These are phyloP conservation scores for Hemichromis elongatus DNA, from an alignment of 2,113 vertebrate genomes.

Conservation along the genomic window DNA sequence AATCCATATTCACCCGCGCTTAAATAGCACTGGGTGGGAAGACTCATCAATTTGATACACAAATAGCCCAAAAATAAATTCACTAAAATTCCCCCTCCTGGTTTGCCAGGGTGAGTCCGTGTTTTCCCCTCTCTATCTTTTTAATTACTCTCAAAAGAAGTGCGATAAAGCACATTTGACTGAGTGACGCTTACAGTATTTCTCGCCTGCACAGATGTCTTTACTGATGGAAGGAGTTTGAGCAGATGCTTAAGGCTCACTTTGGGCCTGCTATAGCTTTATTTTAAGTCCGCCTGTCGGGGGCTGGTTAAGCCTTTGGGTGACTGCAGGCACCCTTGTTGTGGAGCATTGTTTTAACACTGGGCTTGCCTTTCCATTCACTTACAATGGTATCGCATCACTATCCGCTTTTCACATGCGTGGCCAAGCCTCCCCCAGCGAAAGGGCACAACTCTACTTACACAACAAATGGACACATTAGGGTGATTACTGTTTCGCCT, in stretches of 20 bases:
- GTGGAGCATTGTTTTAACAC: conserved; percentile 67
- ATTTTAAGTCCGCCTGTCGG: neutral
- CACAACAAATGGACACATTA: conserved; percentile 77
- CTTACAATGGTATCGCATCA: conserved; percentile 64
- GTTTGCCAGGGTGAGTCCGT: neutral
- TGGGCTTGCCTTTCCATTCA: conserved; percentile 54
- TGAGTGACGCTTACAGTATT: neutral
- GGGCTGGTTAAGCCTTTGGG: conserved; percentile 24
- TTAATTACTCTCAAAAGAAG: neutral
- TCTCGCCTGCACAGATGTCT: neutral
- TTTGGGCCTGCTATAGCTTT: conserved; percentile 22
- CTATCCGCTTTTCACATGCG: conserved; percentile 73
- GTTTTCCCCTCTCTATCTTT: neutral
- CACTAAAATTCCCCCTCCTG: neutral
- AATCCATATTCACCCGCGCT: conserved; percentile 65
- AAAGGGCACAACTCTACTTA: conserved; percentile 72
- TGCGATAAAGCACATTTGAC: neutral
- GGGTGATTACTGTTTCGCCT: conserved; percentile 73
- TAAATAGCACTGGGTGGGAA: conserved; percentile 34
- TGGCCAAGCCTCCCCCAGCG: conserved; percentile 23
- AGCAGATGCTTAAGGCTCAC: neutral
- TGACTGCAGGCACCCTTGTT: conserved; percentile 37
- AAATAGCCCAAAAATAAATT: conserved; percentile 21
- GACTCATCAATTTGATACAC: conserved; percentile 48
- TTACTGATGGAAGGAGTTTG: neutral